Evolutionary conservation across 1,140 invertebrate species (phyloP), one percentile per base, ranked within the genome.

Genomic region (Glomeris maerens): DNA sequence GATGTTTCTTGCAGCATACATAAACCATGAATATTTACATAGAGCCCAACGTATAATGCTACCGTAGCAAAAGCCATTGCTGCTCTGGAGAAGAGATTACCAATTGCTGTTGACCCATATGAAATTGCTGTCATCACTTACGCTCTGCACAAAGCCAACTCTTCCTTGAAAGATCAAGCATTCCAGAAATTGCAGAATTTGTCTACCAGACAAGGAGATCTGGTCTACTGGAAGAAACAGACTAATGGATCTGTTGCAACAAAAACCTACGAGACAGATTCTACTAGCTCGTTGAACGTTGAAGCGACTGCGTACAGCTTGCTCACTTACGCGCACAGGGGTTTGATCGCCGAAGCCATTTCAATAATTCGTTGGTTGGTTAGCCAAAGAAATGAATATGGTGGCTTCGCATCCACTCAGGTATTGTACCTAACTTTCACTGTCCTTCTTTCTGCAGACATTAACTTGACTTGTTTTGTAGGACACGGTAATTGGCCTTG

Each of bases 241-340:
- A n/a, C n/a, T n/a, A n/a, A n/a, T n/a, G n/a, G n/a, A n/a, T n/a
- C n/a, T n/a, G n/a, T n/a, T n/a, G n/a, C n/a, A n/a, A n/a, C n/a
- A n/a, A n/a, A n/a, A n/a, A n/a, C n/a, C n/a, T n/a, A n/a, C n/a
- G n/a, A n/a, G n/a, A n/a, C n/a, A n/a, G n/a, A n/a, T n/a, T n/a
- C n/a, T n/a, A n/a, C 81, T 2, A 75, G 79, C 38, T 81, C 82
- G 13, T 73, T 84, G 2, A 84, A 90, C 56, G 78, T 92, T n/a
- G 82, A 88, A 64, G 87, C 88, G 66, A 86, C 88, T 0, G 76
- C 87, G 0, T 95, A 93, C 68, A 84, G 78, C 0, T 65, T 87
- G 5, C 63, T 82, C 1, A 76, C 77, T 1, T 77, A 86, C 59
- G 59, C 84, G 1, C 72, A 73, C 39, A 72, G 76, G 53, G 78